A percentile compares a stretch with the other conserved stretches of the same genome.
Conservation (phyloP, 2,888 invertebrate species). For the Selenia dentaria region DNA sequence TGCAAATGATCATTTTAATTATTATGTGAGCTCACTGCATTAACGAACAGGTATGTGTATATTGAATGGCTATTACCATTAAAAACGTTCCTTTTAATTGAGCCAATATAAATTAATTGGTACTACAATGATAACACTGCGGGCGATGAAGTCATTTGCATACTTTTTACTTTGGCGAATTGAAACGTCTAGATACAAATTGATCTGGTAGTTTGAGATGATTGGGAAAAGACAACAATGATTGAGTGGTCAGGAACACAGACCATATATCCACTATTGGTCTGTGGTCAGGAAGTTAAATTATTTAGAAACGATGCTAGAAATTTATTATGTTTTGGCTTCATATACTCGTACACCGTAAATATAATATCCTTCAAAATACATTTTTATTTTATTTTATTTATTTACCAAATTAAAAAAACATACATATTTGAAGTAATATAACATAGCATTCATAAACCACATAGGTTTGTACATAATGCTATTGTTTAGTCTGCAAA, state of each 20-base stretch:
- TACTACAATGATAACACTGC: conserved; percentile 40
- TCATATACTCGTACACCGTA: too few species aligned
- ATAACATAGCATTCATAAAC: too few species aligned
- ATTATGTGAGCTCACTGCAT: conserved; percentile 3
- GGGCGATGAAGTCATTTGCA: conserved; percentile 62
- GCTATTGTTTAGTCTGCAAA: too few species aligned
- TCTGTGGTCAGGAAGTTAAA: too few species aligned
- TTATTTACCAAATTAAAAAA: too few species aligned
- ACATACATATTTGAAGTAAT: too few species aligned
- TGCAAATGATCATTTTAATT: conserved; percentile 7
- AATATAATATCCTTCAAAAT: too few species aligned
- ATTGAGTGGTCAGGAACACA: neutral
- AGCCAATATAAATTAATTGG: conserved; percentile 50
- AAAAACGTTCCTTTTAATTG: conserved; percentile 41
- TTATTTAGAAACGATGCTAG: too few species aligned
- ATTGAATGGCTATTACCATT: conserved; percentile 13
- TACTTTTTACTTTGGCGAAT: conserved; percentile 41
- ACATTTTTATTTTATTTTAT: too few species aligned
- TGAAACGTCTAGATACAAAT: conserved; percentile 9
- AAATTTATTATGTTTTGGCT: too few species aligned
- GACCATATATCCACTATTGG: too few species aligned
- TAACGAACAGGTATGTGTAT: conserved; percentile 6
- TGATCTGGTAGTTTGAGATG: conserved; percentile 1
- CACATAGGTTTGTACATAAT: too few species aligned
- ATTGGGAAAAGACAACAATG: neutral